Evolutionary conservation across 2,888 invertebrate species (phyloP), one percentile per base, ranked within the genome.

Genomic region (Spilarctia lutea): DNA sequence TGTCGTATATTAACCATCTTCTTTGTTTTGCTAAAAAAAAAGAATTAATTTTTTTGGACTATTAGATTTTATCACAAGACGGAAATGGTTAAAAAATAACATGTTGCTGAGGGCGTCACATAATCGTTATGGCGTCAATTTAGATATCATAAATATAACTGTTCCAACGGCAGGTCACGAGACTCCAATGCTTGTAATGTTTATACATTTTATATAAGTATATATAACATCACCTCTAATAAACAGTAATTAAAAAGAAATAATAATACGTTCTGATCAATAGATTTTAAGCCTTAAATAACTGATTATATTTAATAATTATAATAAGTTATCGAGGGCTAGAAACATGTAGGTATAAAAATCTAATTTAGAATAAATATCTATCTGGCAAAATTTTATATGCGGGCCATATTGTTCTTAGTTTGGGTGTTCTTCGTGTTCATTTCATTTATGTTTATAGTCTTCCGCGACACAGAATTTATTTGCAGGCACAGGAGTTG

Each of bases 61-160:
- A 71, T 77, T 65, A 74, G 75, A 73, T 71, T 77, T 65, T 74
- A 77, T 80, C 75, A 75, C 18, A 75, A 48, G 67, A 67, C 68
- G 67, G 71, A 71, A 45, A 76, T 75, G 72, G 65, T 65, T 16
- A 30, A 30, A 63, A 70, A 71, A 74, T 72, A 74, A 71, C 69
- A 72, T 56, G 77, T 78, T 76, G 27, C n/a, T 71, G 73, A 74
- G 68, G 68, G 76, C 80, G 74, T 74, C 76, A n/a, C 67, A 30
- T 70, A 60, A 72, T 70, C 78, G 67, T 72, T 75, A 72, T 76
- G 66, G 56, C 39, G 27, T 56, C 65, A 60, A 71, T 77, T 74
- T 71, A 70, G 75, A 73, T 65, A 81, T 75, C 73, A 33, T 79
- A 73, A 83, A 82, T 71, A 48, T 82, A 82, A 80, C 76, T 76